Percentiles rank a stretch among this genome's conserved stretches.
Conservation (phyloP, 2,888 invertebrate species). For the Drosophila mulleri region DNA sequence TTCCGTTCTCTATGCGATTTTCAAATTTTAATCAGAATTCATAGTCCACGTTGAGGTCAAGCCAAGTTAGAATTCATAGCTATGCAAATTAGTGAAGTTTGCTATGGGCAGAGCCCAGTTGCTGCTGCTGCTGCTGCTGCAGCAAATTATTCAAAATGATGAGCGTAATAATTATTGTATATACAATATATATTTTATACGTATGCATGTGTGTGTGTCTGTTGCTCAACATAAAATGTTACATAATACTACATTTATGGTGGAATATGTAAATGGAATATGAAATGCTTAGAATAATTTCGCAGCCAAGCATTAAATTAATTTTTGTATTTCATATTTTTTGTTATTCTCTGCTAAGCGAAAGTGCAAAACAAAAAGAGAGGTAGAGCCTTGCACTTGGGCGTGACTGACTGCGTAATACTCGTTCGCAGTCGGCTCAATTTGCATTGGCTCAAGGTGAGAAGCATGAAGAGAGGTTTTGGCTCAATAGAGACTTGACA, state of each 20-base stretch:
- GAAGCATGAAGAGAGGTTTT: no score
- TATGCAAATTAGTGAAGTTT: constrained; percentile 12
- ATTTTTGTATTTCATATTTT: constrained; percentile 41
- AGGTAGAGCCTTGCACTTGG: background rate
- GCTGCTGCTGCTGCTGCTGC: constrained; percentile 11
- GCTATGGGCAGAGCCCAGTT: background rate
- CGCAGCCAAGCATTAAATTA: constrained; percentile 71
- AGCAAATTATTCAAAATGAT: constrained; percentile 48
- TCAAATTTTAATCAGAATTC: background rate
- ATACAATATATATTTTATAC: background rate
- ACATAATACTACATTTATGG: constrained; percentile 25
- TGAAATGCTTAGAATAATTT: constrained; percentile 57
- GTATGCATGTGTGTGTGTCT: background rate
- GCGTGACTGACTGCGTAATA: background rate
- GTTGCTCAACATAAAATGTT: constrained; percentile 30
- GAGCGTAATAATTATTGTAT: constrained; percentile 25
- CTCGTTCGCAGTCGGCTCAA: background rate
- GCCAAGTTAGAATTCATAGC: background rate
- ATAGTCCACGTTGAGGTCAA: background rate
- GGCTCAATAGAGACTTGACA: no score
- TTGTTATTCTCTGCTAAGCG: constrained; percentile 22
- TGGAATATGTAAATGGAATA: constrained; percentile 12
- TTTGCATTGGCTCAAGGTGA: no score
- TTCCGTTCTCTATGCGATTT: background rate
- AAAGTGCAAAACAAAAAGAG: constrained; percentile 12